A percentile compares a stretch with the other conserved stretches of the same genome.
Conservation (phyloP, 2,888 invertebrate genomes). For the Diarsia mendica region DNA sequence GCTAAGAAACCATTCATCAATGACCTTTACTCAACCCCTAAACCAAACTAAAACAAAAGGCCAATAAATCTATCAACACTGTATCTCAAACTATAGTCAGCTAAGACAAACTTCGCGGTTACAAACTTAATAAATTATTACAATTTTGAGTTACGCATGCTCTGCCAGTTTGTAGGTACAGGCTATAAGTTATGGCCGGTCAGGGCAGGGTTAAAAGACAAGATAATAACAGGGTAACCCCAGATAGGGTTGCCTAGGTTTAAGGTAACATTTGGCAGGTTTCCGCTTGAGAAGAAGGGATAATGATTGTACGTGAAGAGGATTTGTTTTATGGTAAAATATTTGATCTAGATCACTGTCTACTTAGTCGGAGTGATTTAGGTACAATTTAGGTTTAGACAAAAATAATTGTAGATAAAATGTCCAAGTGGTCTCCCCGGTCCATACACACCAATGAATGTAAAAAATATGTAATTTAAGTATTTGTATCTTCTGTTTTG, state of each 20-base stretch:
- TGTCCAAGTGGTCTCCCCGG: neutral
- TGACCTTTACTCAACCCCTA: neutral
- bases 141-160: slow-evolving; percentile 67
- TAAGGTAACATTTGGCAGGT: slow-evolving; percentile 49
- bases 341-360: slow-evolving; percentile 11
- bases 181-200: slow-evolving; percentile 68
- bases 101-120: slow-evolving; percentile 53
- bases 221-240: neutral
- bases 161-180: slow-evolving; percentile 53
- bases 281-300: slow-evolving; percentile 53
- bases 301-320: slow-evolving; percentile 44
- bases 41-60: slow-evolving; percentile 21
- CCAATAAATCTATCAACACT: slow-evolving; percentile 59
- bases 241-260: slow-evolving; percentile 19
- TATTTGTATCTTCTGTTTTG: neutral
- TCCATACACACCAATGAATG: neutral
- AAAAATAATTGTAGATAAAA: neutral
- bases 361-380: slow-evolving; percentile 8
- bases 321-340: slow-evolving; percentile 19
- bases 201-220: slow-evolving; percentile 62
- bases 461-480: neutral
- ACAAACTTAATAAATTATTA: slow-evolving; percentile 68
- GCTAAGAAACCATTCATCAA: slow-evolving; percentile 19
- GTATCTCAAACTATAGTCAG: slow-evolving; percentile 51
- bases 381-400: neutral